Conservation (phyloP, 2,888 invertebrate genomes). For the Athrips mouffetella region DNA sequence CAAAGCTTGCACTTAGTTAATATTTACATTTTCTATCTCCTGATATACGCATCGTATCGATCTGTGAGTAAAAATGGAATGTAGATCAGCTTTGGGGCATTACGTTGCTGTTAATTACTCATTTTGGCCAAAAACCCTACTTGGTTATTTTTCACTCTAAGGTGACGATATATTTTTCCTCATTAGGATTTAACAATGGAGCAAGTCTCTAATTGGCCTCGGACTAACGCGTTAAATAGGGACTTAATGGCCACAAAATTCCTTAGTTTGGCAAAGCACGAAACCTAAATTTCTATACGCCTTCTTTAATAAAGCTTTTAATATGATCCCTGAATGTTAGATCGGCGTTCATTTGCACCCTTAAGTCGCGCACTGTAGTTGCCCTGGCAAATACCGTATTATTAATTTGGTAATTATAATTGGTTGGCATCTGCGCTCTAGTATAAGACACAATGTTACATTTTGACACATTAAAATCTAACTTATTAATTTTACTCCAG, state of each 20-base stretch:
- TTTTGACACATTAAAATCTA: conserved; percentile 9
- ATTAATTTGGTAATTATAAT: neutral
- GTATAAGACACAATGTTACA: conserved; percentile 4
- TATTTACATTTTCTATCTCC: too few species aligned
- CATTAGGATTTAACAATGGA: neutral
- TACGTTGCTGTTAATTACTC: too few species aligned
- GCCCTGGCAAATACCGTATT: neutral
- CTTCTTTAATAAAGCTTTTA: conserved; percentile 6
- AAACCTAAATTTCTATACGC: conserved; percentile 12
- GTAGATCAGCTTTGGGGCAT: too few species aligned
- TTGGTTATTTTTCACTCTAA: too few species aligned
- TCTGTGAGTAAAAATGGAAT: too few species aligned
- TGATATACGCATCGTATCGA: too few species aligned
- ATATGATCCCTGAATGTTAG: conserved; percentile 7
- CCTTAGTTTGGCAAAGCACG: neutral
- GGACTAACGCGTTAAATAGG: neutral
- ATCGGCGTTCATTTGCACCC: neutral
- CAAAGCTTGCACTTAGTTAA: too few species aligned
- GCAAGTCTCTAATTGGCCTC: conserved; percentile 1
- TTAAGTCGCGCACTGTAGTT: conserved; percentile 1
- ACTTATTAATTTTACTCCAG: conserved; percentile 12
- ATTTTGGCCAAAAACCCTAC: too few species aligned
- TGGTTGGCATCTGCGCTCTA: neutral
- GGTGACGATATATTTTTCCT: conserved; percentile 9
- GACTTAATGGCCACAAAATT: neutral